Evolutionary conservation across 1,140 invertebrate genomes (phyloP).

Genomic region (Popillia japonica): DNA sequence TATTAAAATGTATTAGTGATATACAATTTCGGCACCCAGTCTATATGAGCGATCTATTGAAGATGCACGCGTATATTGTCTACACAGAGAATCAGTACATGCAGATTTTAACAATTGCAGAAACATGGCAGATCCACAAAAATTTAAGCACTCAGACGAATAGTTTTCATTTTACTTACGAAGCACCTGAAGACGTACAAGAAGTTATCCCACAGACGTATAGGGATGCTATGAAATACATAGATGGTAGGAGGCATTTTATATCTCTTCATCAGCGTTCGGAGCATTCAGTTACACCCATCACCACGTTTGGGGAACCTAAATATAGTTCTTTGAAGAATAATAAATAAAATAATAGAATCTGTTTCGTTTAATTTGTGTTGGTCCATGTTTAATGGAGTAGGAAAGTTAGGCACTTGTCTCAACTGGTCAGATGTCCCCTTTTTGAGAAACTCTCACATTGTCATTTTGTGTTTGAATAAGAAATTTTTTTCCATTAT

Average conservation of each 20-base stretch:
- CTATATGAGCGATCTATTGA: conserved; percentile 76
- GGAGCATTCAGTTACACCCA: no score
- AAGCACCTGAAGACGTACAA: conserved; percentile 64
- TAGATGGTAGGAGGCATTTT: conserved; percentile 77
- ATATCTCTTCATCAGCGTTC: no score
- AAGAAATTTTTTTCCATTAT: no score
- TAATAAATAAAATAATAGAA: no score
- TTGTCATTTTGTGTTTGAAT: no score
- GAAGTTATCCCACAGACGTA: conserved; percentile 75
- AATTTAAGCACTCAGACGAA: conserved; percentile 72
- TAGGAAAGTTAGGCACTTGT: no score
- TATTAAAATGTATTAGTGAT: conserved; percentile 73
- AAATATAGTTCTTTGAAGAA: no score
- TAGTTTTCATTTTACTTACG: conserved; percentile 81
- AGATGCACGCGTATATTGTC: conserved; percentile 75
- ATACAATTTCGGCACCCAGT: conserved; percentile 76
- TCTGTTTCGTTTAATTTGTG: no score
- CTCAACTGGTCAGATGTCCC: no score
- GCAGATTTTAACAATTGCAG: conserved; percentile 73
- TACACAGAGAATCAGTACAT: conserved; percentile 72
- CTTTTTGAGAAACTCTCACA: no score
- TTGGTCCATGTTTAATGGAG: no score
- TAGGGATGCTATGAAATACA: conserved; percentile 78
- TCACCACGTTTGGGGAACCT: no score
- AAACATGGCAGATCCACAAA: conserved; percentile 70